A percentile compares a stretch with the other conserved stretches of the same genome.
These are phyloP conservation scores for Caenorhabditis afra DNA, from an alignment of 2,888 invertebrate species.

Conservation along the genomic window DNA sequence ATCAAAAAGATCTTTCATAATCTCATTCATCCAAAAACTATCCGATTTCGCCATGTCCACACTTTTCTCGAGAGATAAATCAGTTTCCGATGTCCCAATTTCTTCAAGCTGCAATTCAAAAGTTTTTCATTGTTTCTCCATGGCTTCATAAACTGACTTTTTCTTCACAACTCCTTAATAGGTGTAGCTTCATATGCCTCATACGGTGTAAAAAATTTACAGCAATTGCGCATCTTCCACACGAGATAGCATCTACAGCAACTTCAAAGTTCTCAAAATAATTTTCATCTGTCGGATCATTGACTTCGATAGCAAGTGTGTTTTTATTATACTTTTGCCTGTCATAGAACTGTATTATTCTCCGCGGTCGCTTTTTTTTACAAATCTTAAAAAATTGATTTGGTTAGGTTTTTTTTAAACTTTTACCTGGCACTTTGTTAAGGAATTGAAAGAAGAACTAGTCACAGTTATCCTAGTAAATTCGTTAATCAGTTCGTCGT, in stretches of 20 bases:
- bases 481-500: slow-evolving; percentile 35
- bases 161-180: slow-evolving; percentile 59
- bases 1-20: slow-evolving; percentile 17
- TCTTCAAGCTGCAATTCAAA: slow-evolving; percentile 62
- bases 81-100: slow-evolving; percentile 58
- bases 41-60: slow-evolving; percentile 60
- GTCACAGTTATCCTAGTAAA: slow-evolving; percentile 40
- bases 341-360: slow-evolving; percentile 57
- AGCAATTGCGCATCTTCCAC: slow-evolving; percentile 58
- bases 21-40: slow-evolving; percentile 44
- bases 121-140: not conserved
- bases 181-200: slow-evolving; percentile 57
- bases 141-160: slow-evolving; percentile 47
- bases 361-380: slow-evolving; percentile 40
- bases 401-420: not conserved
- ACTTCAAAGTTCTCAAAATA: slow-evolving; percentile 16
- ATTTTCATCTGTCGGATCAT: slow-evolving; percentile 15
- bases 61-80: slow-evolving; percentile 50
- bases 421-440: slow-evolving; percentile 46
- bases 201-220: slow-evolving; percentile 54
- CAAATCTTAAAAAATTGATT: slow-evolving; percentile 46
- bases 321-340: slow-evolving; percentile 44
- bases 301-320: slow-evolving; percentile 11
- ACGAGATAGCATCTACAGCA: slow-evolving; percentile 58
- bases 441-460: slow-evolving; percentile 18